phyloP scores from a whole-genome alignment of 2,797 vertebrate species.

The Nannoperca australis region DNA sequence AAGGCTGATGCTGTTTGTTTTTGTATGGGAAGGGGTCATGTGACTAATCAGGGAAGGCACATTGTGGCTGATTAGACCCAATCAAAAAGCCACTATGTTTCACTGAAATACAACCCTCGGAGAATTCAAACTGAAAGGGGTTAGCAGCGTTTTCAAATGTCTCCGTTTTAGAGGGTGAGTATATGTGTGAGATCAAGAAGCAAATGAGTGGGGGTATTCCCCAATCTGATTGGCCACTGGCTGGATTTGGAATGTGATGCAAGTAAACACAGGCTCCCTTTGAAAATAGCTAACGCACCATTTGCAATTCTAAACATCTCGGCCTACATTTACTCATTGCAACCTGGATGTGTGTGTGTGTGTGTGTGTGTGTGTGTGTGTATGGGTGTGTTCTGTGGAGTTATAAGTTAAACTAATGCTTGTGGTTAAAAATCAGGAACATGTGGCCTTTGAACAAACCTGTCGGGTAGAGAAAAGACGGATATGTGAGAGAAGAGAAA shows the following conservation, averaged over 20 bases:
- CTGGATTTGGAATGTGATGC: constrained; percentile 77
- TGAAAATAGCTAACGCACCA: constrained; percentile 77
- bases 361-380: neutral
- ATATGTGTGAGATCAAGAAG: constrained; percentile 37
- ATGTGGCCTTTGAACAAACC: constrained; percentile 11
- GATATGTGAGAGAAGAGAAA: neutral
- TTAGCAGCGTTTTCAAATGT: constrained; percentile 19
- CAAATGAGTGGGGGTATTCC: constrained; percentile 51
- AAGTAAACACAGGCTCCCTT: constrained; percentile 74
- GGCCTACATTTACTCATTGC: constrained; percentile 48
- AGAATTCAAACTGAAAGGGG: too few relatives aligned
- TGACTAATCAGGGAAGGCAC: too few relatives aligned
- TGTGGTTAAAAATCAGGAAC: constrained; percentile 15
- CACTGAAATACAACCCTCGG: too few relatives aligned
- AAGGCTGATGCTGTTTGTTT: too few relatives aligned
- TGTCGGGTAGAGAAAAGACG: neutral
- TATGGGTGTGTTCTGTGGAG: constrained; percentile 17
- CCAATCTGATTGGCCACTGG: constrained; percentile 78
- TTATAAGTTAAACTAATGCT: constrained; percentile 33
- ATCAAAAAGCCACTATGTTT: too few relatives aligned
- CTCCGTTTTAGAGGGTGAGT: constrained; percentile 65
- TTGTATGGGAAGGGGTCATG: too few relatives aligned
- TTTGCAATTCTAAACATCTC: constrained; percentile 83
- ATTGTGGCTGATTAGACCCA: too few relatives aligned
- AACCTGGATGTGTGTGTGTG: neutral